These are phyloP conservation scores for Anguilla marmorata DNA, from an alignment of 2,797 vertebrate species.

Conservation along the genomic window DNA sequence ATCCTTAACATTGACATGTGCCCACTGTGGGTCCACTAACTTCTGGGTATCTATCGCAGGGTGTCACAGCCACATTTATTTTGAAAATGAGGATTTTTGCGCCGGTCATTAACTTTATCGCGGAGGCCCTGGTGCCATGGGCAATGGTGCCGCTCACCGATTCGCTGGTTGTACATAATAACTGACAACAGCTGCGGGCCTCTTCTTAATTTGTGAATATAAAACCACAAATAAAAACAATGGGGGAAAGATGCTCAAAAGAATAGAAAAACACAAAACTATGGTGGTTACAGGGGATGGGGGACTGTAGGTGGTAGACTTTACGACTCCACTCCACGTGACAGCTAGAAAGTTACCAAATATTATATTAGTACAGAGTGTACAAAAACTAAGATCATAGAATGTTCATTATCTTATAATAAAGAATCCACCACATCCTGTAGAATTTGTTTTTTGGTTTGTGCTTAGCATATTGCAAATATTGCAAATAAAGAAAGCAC, in stretches of 20 bases:
- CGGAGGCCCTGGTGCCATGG: background rate
- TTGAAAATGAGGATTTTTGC: background rate
- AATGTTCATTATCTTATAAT: background rate
- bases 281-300: background rate
- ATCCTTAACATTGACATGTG: background rate
- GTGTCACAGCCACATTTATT: background rate
- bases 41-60: background rate
- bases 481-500: background rate
- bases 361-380: no score
- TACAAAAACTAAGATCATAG: no score
- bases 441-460: background rate
- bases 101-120: background rate
- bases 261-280: constrained; percentile 1
- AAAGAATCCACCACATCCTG: background rate
- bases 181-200: background rate
- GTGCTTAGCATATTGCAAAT: background rate
- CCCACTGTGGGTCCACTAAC: background rate
- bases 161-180: background rate
- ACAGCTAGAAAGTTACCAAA: no score
- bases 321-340: background rate
- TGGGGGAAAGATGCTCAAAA: background rate
- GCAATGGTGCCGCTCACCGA: background rate
- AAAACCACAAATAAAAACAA: background rate
- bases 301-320: background rate
- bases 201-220: background rate